phyloP scores from a whole-genome alignment of 2,888 invertebrate genomes.

The Lithosia quadra region DNA sequence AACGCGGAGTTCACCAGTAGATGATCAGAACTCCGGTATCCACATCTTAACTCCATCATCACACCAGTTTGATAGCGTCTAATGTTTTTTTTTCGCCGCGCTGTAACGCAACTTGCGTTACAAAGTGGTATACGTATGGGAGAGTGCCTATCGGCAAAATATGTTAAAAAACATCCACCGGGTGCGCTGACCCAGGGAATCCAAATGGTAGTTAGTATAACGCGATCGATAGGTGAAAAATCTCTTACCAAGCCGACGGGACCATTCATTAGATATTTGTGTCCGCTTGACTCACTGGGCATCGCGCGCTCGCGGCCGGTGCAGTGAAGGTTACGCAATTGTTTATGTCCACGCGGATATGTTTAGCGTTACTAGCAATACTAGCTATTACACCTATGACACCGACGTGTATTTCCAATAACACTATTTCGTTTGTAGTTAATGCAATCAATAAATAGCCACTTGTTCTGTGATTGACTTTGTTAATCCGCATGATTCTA shows the following conservation, averaged over 20 bases:
- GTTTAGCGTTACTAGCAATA: conserved; percentile 9
- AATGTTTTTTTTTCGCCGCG: too few species aligned
- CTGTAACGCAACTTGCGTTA: too few species aligned
- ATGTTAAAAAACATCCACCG: too few species aligned
- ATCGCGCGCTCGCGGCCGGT: conserved; percentile 1
- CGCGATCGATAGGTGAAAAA: background rate
- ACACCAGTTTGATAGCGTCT: too few species aligned
- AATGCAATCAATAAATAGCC: background rate
- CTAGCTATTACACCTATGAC: background rate
- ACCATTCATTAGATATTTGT: conserved; percentile 9
- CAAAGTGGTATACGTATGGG: too few species aligned
- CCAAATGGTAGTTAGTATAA: too few species aligned
- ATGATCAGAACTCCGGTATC: too few species aligned
- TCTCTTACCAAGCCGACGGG: background rate
- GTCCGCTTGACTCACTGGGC: conserved; percentile 13
- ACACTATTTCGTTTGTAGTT: background rate
- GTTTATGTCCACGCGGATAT: conserved; percentile 24
- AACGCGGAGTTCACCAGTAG: too few species aligned
- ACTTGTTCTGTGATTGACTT: background rate
- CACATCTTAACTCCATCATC: too few species aligned
- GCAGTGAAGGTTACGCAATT: conserved; percentile 23
- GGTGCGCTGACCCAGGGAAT: too few species aligned
- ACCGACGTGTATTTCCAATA: background rate
- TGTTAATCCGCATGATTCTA: background rate
- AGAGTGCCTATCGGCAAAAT: too few species aligned